Base-by-base conservation (phyloP, 2,113 vertebrate genomes). In the Hippocampus comes region DNA sequence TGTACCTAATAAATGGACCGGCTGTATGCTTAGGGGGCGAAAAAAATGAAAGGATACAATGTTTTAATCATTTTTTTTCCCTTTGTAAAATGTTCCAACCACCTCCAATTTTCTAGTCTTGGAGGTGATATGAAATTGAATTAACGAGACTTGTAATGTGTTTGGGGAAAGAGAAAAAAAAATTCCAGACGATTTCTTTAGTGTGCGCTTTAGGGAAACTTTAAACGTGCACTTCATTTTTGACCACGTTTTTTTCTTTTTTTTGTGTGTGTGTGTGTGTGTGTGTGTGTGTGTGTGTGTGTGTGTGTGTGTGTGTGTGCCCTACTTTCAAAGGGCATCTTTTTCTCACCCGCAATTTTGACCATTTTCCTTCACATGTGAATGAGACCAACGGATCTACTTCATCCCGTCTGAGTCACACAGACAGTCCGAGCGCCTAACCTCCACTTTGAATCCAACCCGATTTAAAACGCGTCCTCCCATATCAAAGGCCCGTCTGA, bases 401-500 rank as follows among this genome's bases (percentile, higher is more conserved):
- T 76, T 82, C 69, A 86, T 89, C 84, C 86, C 57, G 68, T 76
- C 82, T 82, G 79, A 86, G 79, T 82, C 79, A 72, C 63, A 71
- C 80, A 81, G 80, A 76, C 4, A 84, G 80, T 84, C 71, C 42
- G 59, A 78, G 72, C 68, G 75, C 82, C 85, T 90, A 90, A 91
- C 89, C 88, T 86, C 81, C 86, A 85, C 86, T 82, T 88, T 88
- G 84, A 84, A 79, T 86, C 79, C 83, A 91, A 90, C 87, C 78
- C 85, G 84, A 89, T 89, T 92, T 91, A 87, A 91, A 34, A 92
- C 89, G 84, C 91, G 86, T 87, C 82, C 86, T 87, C 84, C 80
- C 80, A 86, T 90, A 91, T 90, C 91, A 92, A 93, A 94, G 91
- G 79, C 73, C 78, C 49, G 84, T 96, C 94, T 97, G 94, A 95